Evolutionary conservation across 2,113 vertebrate species (phyloP).

Genomic region (Casuarius casuarius): DNA sequence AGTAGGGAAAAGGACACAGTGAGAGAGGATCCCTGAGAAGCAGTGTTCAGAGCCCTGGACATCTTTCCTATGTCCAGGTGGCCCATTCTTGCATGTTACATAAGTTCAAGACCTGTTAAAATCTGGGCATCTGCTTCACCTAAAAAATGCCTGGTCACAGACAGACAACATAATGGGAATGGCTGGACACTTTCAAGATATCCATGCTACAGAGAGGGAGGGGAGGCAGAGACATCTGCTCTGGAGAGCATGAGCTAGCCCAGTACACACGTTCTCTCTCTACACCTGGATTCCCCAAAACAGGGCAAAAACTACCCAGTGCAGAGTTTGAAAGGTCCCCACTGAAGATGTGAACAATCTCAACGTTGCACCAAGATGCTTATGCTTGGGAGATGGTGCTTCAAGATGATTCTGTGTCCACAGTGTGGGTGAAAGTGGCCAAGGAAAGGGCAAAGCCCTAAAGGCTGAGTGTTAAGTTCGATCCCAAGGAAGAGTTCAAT

Average conservation of each 20-base stretch:
- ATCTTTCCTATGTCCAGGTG: not conserved
- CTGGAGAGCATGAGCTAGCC: not conserved
- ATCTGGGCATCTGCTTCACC: not conserved
- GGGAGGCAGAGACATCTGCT: not conserved
- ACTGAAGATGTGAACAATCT: rapidly evolving
- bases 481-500: not conserved
- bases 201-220: not conserved
- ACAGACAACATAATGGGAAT: not conserved
- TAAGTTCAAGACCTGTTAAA: not conserved
- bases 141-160: not conserved
- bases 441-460: not conserved
- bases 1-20: not conserved
- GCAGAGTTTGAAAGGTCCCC: not conserved
- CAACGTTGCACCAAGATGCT: not conserved
- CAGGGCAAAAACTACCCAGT: not conserved
- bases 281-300: not conserved
- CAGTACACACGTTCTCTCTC: not conserved
- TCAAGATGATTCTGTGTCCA: not conserved
- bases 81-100: not conserved
- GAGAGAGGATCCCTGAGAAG: not conserved
- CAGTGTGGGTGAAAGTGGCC: not conserved
- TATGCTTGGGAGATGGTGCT: not conserved
- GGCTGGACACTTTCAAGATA: not conserved
- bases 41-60: not conserved
- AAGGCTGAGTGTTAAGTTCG: not conserved